Base-by-base conservation (phyloP, 2,113 vertebrate genomes). In the Chlorocebus sabaeus region DNA sequence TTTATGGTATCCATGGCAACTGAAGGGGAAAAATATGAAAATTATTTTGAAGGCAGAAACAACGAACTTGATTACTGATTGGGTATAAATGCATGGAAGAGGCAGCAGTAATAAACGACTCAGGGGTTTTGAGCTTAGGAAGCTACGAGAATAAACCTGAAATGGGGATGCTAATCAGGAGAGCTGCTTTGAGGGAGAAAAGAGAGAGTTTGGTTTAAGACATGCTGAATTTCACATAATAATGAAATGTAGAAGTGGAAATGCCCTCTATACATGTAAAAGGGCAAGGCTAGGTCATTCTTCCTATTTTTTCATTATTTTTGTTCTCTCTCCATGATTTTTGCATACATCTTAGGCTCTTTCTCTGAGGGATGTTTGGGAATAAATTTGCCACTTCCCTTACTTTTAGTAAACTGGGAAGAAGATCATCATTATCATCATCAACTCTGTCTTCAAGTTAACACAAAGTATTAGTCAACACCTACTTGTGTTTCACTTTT, bases 41-140 rank as follows among this genome's bases (percentile, higher is more conserved):
- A 97, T 97, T 96, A 97, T 90, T 97, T 81, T 81, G 95, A 97
- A 97, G 95, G 80, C 96, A 96, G 93, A 93, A 96, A 97, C 97
- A 95, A 97, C 96, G 94, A 90, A 97, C 95, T 96, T 97, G 98
- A 97, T 97, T 97, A 55, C 94, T 97, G 95, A 97, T 92, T 97
- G 96, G 95, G 27, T 95, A 50, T 57, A 87, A 96, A 55, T 82
- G 45, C 64, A 3, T 55, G 57, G 89, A 96, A 92, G 94, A 97
- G 85, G 81, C 23, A 0, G 83, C 43, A 8, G 45, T 80, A 87
- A 96, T 80, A 97, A 92, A 72, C 96, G 98, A 97, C 88, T 98
- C 79, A 72, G 82, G 92, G 95, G 48, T 73, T 93, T 96, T 92
- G 88, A 72, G 90, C 45, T 95, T 80, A 88, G 88, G 84, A 83